Percentiles rank a stretch among this genome's conserved stretches.
Evolutionary conservation across 2,888 invertebrate genomes (phyloP).

Genomic region (Cephus rjabovi): DNA sequence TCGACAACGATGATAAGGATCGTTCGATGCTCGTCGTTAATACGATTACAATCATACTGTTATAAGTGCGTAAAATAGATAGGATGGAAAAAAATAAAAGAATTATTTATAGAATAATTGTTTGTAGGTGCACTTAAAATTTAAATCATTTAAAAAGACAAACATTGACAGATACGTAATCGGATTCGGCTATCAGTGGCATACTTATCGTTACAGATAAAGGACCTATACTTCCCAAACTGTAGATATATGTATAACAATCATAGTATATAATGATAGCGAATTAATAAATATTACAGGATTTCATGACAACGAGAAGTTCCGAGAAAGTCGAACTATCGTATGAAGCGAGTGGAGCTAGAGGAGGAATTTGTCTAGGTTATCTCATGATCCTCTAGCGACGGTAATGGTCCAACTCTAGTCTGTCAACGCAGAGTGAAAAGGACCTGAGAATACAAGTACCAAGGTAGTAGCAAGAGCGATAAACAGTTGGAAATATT

Average conservation of each 20-base stretch:
- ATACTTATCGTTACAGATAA: too few species aligned
- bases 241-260: neutral
- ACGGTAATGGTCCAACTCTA: neutral
- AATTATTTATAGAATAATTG: neutral
- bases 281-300: neutral
- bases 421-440: neutral
- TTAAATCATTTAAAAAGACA: neutral
- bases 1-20: slow-evolving; percentile 16
- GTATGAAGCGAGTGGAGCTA: neutral
- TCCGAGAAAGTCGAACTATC: neutral
- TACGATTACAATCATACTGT: slow-evolving; percentile 3
- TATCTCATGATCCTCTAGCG: neutral
- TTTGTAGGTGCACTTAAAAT: neutral
- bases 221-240: neutral
- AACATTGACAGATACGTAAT: neutral
- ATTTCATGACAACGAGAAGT: neutral
- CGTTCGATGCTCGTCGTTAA: slow-evolving; percentile 13
- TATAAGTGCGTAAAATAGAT: neutral
- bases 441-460: neutral
- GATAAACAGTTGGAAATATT: neutral
- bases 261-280: neutral
- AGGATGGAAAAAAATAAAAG: neutral
- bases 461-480: neutral
- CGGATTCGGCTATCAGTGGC: neutral
- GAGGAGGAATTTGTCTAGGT: neutral